A percentile compares a stretch with the other conserved stretches of the same genome.
These are phyloP conservation scores for Mayetiola destructor DNA, from an alignment of 2,888 invertebrate species.

Conservation along the genomic window DNA sequence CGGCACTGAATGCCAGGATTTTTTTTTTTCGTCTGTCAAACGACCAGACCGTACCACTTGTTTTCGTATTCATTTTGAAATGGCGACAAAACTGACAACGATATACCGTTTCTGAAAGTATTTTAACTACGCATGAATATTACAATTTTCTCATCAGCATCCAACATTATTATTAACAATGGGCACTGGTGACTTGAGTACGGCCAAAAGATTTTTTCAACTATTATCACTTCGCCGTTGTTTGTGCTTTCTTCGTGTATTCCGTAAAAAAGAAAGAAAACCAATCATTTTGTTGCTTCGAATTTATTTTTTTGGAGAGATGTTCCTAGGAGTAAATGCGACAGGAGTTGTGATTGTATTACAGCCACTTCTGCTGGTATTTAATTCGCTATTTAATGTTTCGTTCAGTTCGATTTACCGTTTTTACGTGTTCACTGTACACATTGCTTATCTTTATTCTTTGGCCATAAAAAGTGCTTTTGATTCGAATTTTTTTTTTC, in stretches of 20 bases:
- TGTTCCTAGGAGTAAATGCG: too few relatives aligned
- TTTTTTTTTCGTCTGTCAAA: too few relatives aligned
- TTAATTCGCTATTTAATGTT: background rate
- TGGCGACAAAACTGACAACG: background rate
- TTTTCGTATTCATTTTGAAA: background rate
- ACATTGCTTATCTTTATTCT: conserved; percentile 5
- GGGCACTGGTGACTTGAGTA: background rate
- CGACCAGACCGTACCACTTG: too few relatives aligned
- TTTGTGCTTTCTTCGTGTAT: background rate
- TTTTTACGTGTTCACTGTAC: too few relatives aligned
- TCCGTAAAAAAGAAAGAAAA: too few relatives aligned
- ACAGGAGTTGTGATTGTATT: background rate
- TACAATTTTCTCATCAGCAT: background rate
- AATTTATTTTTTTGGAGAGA: too few relatives aligned
- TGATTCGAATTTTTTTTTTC: background rate
- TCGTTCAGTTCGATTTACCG: background rate
- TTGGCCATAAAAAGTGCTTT: conserved; percentile 5
- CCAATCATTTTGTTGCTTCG: too few relatives aligned
- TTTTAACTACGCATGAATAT: conserved; percentile 4
- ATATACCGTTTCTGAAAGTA: background rate
- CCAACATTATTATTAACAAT: conserved; percentile 3
- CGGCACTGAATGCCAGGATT: too few relatives aligned
- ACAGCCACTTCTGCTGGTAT: background rate
- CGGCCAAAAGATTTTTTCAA: background rate
- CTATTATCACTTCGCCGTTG: background rate